A percentile compares a stretch with the other conserved stretches of the same genome.
Evolutionary conservation across 2,113 vertebrate species (phyloP).

Genomic region (Rhinoderma darwinii): DNA sequence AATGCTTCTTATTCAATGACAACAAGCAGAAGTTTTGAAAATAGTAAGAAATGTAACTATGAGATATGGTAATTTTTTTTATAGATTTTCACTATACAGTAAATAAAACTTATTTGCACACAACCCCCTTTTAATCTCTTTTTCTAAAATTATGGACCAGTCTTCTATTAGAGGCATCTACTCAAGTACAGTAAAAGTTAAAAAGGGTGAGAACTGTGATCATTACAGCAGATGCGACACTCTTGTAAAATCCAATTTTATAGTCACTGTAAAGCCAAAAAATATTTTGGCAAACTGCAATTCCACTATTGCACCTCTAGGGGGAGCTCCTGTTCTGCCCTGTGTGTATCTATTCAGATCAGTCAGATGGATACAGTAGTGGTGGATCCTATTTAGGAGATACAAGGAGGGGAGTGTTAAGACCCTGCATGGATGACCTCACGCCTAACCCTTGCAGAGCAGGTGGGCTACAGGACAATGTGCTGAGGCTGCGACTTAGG

Average conservation of each 20-base stretch:
- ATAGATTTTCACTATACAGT: background rate
- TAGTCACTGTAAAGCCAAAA: background rate
- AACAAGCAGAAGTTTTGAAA: background rate
- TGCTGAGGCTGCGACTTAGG: background rate
- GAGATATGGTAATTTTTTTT: background rate
- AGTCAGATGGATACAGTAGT: background rate
- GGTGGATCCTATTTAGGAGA: slow-evolving; percentile 39
- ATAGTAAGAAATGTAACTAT: background rate
- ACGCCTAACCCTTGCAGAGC: slow-evolving; percentile 2
- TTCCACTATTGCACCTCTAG: background rate
- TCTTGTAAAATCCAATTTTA: background rate
- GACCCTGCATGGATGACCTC: slow-evolving; percentile 10
- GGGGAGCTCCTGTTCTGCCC: slow-evolving; percentile 22
- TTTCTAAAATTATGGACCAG: background rate
- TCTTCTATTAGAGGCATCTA: too few species aligned
- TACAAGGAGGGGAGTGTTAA: background rate
- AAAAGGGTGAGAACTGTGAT: background rate
- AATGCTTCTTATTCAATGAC: too few species aligned
- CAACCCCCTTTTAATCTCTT: background rate
- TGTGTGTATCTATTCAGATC: background rate
- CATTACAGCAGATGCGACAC: background rate
- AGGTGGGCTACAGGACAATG: background rate
- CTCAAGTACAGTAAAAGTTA: background rate
- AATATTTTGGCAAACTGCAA: background rate
- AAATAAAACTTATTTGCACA: too few species aligned